These are phyloP conservation scores for Calliphora vomitoria DNA, from an alignment of 2,888 invertebrate species.

Conservation along the genomic window DNA sequence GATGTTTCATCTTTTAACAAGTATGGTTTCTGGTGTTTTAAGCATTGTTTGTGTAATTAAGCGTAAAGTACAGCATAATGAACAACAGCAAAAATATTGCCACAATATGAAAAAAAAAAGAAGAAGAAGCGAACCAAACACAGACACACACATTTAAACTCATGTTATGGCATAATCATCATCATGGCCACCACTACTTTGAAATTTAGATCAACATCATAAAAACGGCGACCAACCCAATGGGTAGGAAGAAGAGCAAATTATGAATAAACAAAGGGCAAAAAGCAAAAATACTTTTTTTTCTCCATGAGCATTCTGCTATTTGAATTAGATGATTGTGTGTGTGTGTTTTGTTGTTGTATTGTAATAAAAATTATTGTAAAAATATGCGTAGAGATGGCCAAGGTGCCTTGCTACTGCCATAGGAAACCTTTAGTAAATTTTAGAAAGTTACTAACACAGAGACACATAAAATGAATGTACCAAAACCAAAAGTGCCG, in stretches of 20 bases:
- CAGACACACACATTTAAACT: neutral
- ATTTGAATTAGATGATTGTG: too few species aligned
- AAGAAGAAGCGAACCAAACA: neutral
- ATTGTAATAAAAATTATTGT: constrained; percentile 29
- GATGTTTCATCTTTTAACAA: constrained; percentile 56
- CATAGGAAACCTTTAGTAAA: neutral
- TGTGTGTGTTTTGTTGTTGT: neutral
- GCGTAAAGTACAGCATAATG: constrained; percentile 62
- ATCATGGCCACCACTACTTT: neutral
- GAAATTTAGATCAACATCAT: constrained; percentile 50
- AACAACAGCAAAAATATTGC: constrained; percentile 49
- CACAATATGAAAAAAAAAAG: neutral
- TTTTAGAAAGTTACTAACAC: neutral
- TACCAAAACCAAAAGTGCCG: constrained; percentile 28
- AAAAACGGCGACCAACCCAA: constrained; percentile 25
- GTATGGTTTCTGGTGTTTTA: constrained; percentile 55
- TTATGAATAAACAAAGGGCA: constrained; percentile 23
- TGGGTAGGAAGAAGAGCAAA: constrained; percentile 10
- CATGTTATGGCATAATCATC: constrained; percentile 7
- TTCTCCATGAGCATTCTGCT: neutral
- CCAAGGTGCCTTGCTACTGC: neutral
- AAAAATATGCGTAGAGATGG: constrained; percentile 47
- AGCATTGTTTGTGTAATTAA: constrained; percentile 70
- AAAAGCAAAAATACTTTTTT: constrained; percentile 12
- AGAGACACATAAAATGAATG: neutral